Base-by-base conservation (phyloP, 1,140 invertebrate genomes). In the Drosophila malerkotliana region DNA sequence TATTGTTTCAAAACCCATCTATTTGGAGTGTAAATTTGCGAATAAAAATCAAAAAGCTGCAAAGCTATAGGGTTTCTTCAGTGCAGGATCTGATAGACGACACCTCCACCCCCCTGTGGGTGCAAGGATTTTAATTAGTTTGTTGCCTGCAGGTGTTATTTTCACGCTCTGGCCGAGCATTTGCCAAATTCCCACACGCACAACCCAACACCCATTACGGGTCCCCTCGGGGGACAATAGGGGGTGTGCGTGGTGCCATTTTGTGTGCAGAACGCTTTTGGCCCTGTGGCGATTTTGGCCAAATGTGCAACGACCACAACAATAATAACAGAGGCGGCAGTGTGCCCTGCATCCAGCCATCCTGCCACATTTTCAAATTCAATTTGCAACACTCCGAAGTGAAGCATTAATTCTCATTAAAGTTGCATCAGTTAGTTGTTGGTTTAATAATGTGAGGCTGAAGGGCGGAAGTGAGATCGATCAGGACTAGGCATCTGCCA, bases 121-220 rank as follows among this genome's bases (percentile, higher is more conserved):
- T 57, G 32, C 58, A 75, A 64, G 45, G 58, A 87, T 81, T 78
- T 87, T 87, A 85, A 85, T 85, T 87, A 85, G 82, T 61, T 72
- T 76, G 48, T 48, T 44, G 71, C 60, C 74, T 61, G 69, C 82
- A 87, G 82, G 81, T 85, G 82, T 74, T 81, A 54, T 66, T 61
- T 82, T 80, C 77, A 64, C 60, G 81, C 68, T 71, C 47, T 51
- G 51, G 54, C 47, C 37, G 28, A 39, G 7, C 53, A 60, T 41
- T 48, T 32, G 60, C 57, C 67, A 26, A 68, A 79, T 44, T 57
- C 55, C 44, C 53, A 53, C 53, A 59, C 39, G 41, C 45, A 30
- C 54, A 32, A 7, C 44, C 21, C 21, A 21, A 21, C 21, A 21
- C 21, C 21, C 21, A 21, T 21, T 21, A 47, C 4, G 21, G 0